A percentile compares a stretch with the other conserved stretches of the same genome.
phyloP scores from a whole-genome alignment of 2,797 vertebrate species.

The Lagodon rhomboides region DNA sequence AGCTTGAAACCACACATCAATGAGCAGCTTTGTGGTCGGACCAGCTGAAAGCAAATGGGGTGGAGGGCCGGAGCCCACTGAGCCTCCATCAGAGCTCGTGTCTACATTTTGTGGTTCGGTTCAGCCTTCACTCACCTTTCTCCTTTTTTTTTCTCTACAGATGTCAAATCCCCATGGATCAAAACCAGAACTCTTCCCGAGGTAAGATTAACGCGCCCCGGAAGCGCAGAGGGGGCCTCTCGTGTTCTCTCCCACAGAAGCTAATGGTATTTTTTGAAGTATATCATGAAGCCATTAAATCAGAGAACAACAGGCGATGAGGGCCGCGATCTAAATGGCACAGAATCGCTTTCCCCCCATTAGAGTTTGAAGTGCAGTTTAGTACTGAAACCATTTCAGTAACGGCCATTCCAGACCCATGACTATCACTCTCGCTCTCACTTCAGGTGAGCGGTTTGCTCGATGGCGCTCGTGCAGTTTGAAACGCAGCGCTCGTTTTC shows the following conservation, averaged over 20 bases:
- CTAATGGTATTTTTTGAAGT: conserved; percentile 54
- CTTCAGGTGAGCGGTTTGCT: conserved; percentile 55
- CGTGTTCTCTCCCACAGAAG: conserved; percentile 1
- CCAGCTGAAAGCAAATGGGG: conserved; percentile 30
- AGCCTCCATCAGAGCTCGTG: conserved; percentile 43
- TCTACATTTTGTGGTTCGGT: not conserved
- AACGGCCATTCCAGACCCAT: conserved; percentile 28
- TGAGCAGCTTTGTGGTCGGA: conserved; percentile 32
- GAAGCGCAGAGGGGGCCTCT: conserved; percentile 9
- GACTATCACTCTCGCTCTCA: conserved; percentile 24
- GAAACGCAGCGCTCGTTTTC: conserved; percentile 38
- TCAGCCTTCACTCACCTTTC: conserved; percentile 20
- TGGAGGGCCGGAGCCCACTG: conserved; percentile 11
- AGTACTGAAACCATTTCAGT: conserved; percentile 54
- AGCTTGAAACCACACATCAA: conserved; percentile 5
- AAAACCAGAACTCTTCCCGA: conserved; percentile 86
- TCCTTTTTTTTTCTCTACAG: conserved; percentile 55
- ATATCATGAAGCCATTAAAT: conserved; percentile 46
- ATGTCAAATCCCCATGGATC: conserved; percentile 54
- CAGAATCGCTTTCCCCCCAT: conserved; percentile 54
- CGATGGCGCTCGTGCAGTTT: conserved; percentile 40
- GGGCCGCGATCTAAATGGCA: conserved; percentile 47
- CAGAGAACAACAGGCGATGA: conserved; percentile 34
- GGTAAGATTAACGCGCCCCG: conserved; percentile 63
- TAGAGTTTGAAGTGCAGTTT: conserved; percentile 60